Base-by-base conservation (phyloP, 2,888 invertebrate species). In the Carpatolechia fugitivella region DNA sequence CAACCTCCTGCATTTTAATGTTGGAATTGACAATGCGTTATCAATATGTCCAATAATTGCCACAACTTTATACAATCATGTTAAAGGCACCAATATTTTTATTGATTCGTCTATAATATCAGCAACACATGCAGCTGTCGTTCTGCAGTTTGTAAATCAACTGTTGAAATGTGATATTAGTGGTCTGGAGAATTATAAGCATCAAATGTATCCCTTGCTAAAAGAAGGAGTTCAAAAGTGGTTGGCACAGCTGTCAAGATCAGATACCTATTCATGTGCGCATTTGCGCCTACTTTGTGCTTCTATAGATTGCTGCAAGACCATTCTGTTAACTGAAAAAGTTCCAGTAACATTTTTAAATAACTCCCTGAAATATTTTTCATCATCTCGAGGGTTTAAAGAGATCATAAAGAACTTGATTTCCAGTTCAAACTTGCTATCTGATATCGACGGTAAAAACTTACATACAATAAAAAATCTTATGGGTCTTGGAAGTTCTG, bases 121-220 rank as follows among this genome's bases (percentile, higher is more conserved):
- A 49, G 91, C 91, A 62, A 91, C 91, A 24, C 93, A 93, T 76
- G 91, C 91, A 20, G 84, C 92, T 36, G 91, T 92, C 1, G 72
- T 93, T 0, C 63, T 92, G n/a, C 90, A 88, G 64, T 75, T 91
- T 47, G 62, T 91, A 1, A 81, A 82, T 55, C 78, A 74, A 50
- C 61, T 87, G 31, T 61, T 89, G 7, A 69, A 69, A 20, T 76
- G 70, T 60, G 71, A 68, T 24, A 55, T 64, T 11, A 60, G 70
- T 13, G 68, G 76, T 41, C 62, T 78, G 54, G 73, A 81, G 47
- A 69, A 56, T 33, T 76, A 75, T 54, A 85, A 85, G 55, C 63
- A 70, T 11, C 82, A 87, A 64, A 72, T 86, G 50, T 86, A 85
- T 67, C 82, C 84, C 0, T 66, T 89, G 57, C 60, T 89, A 4